Conservation (phyloP, 2,888 invertebrate species). For the Dasysyrphus albostriatus region DNA sequence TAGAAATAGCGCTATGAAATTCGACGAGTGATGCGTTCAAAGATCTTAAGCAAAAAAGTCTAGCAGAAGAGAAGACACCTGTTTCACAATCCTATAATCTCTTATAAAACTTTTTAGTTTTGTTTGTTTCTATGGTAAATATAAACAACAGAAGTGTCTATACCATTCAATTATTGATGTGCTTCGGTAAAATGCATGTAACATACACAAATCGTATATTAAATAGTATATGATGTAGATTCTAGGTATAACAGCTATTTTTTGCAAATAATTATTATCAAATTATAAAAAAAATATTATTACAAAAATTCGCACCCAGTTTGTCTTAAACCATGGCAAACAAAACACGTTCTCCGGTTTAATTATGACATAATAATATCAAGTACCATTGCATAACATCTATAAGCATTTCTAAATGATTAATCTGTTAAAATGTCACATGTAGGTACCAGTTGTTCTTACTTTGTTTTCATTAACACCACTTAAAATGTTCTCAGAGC, state of each 20-base stretch:
- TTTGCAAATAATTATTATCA: neutral
- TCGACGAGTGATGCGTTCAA: neutral
- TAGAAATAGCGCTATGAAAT: neutral
- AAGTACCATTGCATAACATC: neutral
- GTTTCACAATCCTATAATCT: constrained; percentile 20
- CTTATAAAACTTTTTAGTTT: neutral
- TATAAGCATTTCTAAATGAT: neutral
- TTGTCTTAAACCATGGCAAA: neutral
- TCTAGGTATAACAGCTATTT: neutral
- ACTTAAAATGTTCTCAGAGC: neutral
- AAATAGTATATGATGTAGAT: neutral
- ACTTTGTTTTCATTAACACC: constrained; percentile 3
- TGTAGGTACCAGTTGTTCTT: neutral
- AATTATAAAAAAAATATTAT: too few species aligned
- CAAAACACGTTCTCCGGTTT: neutral
- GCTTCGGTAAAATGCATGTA: neutral
- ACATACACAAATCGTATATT: neutral
- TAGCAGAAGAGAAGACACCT: constrained; percentile 30
- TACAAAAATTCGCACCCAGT: neutral
- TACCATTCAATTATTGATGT: neutral
- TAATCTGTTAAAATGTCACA: neutral
- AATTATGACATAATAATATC: constrained; percentile 2
- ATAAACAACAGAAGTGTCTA: neutral
- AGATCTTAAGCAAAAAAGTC: constrained; percentile 27
- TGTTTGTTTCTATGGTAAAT: neutral